These are phyloP conservation scores for Ptiloglossa arizonensis DNA, from an alignment of 1,140 invertebrate species.

Conservation along the genomic window DNA sequence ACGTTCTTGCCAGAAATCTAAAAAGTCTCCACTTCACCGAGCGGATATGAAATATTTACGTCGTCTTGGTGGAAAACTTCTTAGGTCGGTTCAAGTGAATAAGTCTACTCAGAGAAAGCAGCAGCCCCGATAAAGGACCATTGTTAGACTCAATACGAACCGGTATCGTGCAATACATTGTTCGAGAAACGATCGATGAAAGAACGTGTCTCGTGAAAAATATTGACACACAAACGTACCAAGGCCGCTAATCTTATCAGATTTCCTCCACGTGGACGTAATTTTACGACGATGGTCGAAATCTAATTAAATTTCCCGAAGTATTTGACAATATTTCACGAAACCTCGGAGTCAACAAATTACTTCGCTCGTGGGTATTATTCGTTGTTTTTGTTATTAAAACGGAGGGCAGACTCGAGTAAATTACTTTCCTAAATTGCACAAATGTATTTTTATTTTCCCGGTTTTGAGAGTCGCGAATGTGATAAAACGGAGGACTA, in stretches of 20 bases:
- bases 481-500: no score
- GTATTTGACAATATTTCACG: no score
- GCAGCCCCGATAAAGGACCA: conserved; percentile 23
- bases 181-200: neutral
- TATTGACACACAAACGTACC: neutral
- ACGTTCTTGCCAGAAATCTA: neutral
- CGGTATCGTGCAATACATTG: conserved; percentile 18
- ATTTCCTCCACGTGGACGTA: neutral
- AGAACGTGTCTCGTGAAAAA: neutral
- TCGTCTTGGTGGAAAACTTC: conserved; percentile 2
- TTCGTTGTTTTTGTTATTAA: no score
- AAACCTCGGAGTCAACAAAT: no score
- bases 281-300: neutral
- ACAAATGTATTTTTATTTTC: no score
- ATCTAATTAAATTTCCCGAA: neutral
- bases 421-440: no score
- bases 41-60: conserved; percentile 44
- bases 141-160: conserved; percentile 21
- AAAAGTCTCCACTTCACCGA: conserved; percentile 2
- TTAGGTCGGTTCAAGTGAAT: conserved; percentile 19
- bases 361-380: no score
- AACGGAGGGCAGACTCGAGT: no score
- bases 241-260: neutral
- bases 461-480: neutral
- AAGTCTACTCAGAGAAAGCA: conserved; percentile 4